Conservation (phyloP, 92 coral and sea anemone species). For the Zoanthus solanderi region DNA sequence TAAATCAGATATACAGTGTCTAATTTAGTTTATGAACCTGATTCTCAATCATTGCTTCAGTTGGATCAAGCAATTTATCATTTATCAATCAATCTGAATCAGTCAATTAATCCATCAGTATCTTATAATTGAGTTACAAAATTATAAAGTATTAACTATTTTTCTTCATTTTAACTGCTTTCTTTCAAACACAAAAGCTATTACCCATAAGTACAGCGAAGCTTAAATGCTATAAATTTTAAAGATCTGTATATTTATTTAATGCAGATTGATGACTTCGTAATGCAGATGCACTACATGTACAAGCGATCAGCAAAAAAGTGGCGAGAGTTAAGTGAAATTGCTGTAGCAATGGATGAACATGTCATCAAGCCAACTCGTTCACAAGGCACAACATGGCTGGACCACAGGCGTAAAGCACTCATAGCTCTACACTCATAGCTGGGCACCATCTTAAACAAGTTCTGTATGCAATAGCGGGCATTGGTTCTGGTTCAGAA, state of each 20-base stretch:
- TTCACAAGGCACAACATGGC: constrained; percentile 25
- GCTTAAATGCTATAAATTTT: too few species aligned
- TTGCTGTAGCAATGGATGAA: constrained; percentile 14
- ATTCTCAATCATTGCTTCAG: too few species aligned
- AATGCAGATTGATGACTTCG: constrained; percentile 39
- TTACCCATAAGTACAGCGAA: too few species aligned
- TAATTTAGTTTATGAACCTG: too few species aligned
- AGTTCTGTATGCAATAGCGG: constrained; percentile 16
- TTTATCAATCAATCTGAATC: too few species aligned
- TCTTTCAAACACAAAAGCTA: too few species aligned
- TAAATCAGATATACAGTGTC: too few species aligned
- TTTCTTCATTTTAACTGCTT: too few species aligned
- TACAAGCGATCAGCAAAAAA: constrained; percentile 27
- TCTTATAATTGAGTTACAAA: not conserved
- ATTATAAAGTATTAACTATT: not conserved
- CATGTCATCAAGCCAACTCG: constrained; percentile 9
- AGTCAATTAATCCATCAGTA: too few species aligned
- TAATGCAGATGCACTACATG: constrained; percentile 16
- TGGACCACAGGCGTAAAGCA: constrained; percentile 4
- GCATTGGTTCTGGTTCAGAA: not conserved
- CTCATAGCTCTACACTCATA: constrained; percentile 4
- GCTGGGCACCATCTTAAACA: constrained; percentile 12
- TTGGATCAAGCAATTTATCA: too few species aligned
- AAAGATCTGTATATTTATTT: not conserved
- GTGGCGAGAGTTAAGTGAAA: constrained; percentile 18